phyloP scores from a whole-genome alignment of 2,113 vertebrate species.

The Ceratotherium simum region DNA sequence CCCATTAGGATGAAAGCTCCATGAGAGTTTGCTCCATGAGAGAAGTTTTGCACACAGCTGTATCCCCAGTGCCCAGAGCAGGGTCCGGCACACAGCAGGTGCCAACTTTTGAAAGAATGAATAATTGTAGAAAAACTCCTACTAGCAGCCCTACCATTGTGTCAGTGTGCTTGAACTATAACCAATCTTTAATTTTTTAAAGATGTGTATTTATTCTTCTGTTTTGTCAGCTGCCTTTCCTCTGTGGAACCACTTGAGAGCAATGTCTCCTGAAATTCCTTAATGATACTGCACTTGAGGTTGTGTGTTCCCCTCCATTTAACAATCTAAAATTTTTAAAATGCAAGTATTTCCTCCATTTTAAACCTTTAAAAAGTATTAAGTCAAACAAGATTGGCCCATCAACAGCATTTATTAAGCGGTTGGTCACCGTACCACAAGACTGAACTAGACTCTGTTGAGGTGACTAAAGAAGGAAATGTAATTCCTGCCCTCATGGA shows the following conservation, averaged over 20 bases:
- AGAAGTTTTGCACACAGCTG: neutral
- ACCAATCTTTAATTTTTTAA: neutral
- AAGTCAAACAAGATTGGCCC: neutral
- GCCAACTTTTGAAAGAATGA: neutral
- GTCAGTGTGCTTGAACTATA: neutral
- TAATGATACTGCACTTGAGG: neutral
- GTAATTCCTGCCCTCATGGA: neutral
- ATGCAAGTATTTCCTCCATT: neutral
- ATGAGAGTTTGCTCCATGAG: neutral
- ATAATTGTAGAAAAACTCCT: neutral
- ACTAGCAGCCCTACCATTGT: neutral
- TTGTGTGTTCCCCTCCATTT: neutral
- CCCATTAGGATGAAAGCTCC: neutral
- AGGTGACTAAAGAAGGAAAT: neutral
- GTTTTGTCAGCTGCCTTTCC: neutral
- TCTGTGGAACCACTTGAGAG: neutral
- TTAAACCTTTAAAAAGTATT: constrained; percentile 39
- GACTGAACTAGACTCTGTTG: neutral
- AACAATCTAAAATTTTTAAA: neutral
- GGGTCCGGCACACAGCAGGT: neutral
- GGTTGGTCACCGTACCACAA: neutral
- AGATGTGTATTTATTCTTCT: neutral
- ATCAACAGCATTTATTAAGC: neutral
- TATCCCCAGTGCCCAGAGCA: neutral
- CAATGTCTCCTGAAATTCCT: neutral